A percentile compares a stretch with the other conserved stretches of the same genome.
These are phyloP conservation scores for Porites lutea DNA, from an alignment of 64 coral and sea anemone species.

Conservation along the genomic window DNA sequence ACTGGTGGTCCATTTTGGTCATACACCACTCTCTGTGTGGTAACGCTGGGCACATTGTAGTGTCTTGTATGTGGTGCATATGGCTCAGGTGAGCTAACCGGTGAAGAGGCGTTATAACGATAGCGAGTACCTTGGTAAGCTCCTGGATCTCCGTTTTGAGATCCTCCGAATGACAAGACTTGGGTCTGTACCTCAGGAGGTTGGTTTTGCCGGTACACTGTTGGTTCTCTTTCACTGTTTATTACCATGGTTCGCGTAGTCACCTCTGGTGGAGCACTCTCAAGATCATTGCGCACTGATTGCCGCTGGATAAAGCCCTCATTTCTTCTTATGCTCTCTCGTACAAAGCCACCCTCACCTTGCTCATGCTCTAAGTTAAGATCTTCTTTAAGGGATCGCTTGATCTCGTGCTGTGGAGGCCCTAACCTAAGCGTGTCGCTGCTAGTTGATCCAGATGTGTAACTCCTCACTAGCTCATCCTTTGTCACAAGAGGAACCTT, in stretches of 20 bases:
- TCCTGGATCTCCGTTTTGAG: constrained; percentile 18
- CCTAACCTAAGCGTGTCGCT: neutral
- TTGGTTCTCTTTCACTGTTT: constrained; percentile 63
- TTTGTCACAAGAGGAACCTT: constrained; percentile 79
- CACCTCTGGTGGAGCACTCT: constrained; percentile 56
- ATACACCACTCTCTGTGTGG: constrained; percentile 69
- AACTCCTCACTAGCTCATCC: constrained; percentile 78
- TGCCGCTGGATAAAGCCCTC: constrained; percentile 53
- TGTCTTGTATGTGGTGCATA: constrained; percentile 35
- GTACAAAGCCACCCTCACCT: constrained; percentile 88
- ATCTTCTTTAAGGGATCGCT: constrained; percentile 73
- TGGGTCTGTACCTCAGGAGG: constrained; percentile 85
- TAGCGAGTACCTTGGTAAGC: constrained; percentile 36
- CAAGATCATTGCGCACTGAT: constrained; percentile 51
- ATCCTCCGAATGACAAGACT: constrained; percentile 55
- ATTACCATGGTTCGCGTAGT: constrained; percentile 86
- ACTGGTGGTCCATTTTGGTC: constrained; percentile 67
- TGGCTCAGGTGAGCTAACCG: constrained; percentile 16
- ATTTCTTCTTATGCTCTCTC: constrained; percentile 74
- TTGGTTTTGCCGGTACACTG: constrained; percentile 72
- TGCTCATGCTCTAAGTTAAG: constrained; percentile 80
- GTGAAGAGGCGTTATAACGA: constrained; percentile 17
- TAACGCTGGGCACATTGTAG: constrained; percentile 62
- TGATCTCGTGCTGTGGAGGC: constrained; percentile 54
- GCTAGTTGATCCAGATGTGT: constrained; percentile 59